Conservation (phyloP, 2,797 vertebrate genomes). For the Galago senegalensis region DNA sequence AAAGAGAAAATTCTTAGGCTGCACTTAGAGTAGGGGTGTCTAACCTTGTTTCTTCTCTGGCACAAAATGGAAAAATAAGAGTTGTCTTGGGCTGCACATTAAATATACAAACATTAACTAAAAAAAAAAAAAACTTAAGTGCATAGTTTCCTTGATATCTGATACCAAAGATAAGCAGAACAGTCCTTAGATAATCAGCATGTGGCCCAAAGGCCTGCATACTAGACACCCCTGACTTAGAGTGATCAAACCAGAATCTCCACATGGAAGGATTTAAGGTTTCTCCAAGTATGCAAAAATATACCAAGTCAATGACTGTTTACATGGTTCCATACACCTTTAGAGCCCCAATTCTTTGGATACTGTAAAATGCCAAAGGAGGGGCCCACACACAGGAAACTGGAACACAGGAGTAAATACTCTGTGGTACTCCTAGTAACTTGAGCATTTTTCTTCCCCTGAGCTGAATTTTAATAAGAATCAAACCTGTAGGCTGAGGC, state of each 20-base stretch:
- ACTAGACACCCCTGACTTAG: too few species aligned
- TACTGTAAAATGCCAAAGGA: background rate
- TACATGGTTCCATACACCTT: background rate
- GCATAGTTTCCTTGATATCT: too few species aligned
- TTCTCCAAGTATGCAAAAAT: conserved; percentile 9
- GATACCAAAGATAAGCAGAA: too few species aligned
- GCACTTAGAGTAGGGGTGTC: background rate
- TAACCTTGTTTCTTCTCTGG: too few species aligned
- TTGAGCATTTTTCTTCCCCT: background rate
- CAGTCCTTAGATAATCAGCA: too few species aligned
- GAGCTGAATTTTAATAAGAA: background rate
- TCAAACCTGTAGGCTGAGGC: background rate
- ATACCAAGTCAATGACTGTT: background rate
- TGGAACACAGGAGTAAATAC: background rate
- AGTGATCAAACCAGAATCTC: background rate
- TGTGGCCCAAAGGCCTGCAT: too few species aligned
- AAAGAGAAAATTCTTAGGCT: background rate
- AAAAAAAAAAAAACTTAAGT: too few species aligned
- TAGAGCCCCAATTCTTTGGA: background rate
- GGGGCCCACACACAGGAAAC: background rate
- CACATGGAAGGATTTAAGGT: background rate
- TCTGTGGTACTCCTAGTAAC: background rate
- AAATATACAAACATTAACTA: too few species aligned
- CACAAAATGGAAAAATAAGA: too few species aligned
- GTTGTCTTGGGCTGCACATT: too few species aligned